Conservation (phyloP, 2,888 invertebrate genomes). For the Drosophila kokeensis region DNA sequence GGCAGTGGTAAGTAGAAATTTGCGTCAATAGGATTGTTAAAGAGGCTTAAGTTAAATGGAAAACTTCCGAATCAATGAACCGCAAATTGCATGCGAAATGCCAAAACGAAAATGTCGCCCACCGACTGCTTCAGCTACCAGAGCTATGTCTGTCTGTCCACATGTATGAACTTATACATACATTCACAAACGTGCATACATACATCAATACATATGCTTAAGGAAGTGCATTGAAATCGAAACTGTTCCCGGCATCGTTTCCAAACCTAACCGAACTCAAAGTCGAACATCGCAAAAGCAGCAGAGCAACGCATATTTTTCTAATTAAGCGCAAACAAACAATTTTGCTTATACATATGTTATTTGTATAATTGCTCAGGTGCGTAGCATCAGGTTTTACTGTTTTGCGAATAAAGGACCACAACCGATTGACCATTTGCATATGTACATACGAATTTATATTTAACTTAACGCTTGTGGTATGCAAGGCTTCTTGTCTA, state of each 20-base stretch:
- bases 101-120: slow-evolving; percentile 80
- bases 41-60: slow-evolving; percentile 85
- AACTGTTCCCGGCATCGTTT: slow-evolving; percentile 28
- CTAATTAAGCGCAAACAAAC: slow-evolving; percentile 27
- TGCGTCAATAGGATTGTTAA: slow-evolving; percentile 83
- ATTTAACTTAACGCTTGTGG: not conserved
- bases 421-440: not conserved
- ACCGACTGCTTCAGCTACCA: slow-evolving; percentile 44
- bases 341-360: slow-evolving; percentile 2
- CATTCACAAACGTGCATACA: not conserved
- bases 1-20: slow-evolving; percentile 78
- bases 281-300: slow-evolving; percentile 28
- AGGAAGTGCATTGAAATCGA: slow-evolving; percentile 47
- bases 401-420: not conserved
- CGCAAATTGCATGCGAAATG: slow-evolving; percentile 82
- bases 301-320: slow-evolving; percentile 38
- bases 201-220: slow-evolving; percentile 3
- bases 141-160: slow-evolving; percentile 12
- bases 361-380: slow-evolving; percentile 4
- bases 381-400: not conserved
- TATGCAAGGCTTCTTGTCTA: not conserved
- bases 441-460: not conserved
- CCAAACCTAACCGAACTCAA: slow-evolving; percentile 48
- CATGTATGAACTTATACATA: slow-evolving; percentile 10
- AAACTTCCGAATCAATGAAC: slow-evolving; percentile 85